Conservation (phyloP, 2,113 vertebrate species). For the Calonectris borealis region DNA sequence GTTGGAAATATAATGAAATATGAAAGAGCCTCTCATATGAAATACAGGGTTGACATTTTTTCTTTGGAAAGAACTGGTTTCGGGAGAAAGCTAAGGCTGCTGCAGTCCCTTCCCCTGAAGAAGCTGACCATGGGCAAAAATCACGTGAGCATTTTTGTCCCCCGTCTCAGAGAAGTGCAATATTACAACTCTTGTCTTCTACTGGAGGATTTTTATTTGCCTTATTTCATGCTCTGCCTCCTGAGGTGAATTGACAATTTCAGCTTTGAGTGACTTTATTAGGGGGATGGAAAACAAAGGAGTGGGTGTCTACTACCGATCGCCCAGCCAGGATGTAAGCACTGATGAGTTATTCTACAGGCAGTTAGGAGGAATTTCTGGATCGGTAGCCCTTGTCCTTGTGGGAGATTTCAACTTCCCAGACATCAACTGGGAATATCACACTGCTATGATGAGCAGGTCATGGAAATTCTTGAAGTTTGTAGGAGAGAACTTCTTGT, state of each 20-base stretch:
- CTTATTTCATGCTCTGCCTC: background rate
- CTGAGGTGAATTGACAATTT: background rate
- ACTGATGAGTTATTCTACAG: too few species aligned
- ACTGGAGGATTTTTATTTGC: background rate
- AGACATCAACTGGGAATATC: too few species aligned
- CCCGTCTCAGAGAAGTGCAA: background rate
- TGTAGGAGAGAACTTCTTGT: too few species aligned
- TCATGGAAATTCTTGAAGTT: too few species aligned
- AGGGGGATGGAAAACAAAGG: too few species aligned
- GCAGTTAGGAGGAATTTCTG: too few species aligned
- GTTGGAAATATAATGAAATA: background rate
- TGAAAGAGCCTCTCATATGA: background rate
- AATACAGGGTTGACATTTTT: background rate
- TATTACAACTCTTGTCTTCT: background rate
- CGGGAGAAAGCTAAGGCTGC: background rate
- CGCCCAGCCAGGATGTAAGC: too few species aligned
- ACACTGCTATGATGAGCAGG: too few species aligned
- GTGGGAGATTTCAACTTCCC: too few species aligned
- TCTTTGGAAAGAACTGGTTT: background rate
- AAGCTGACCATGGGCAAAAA: background rate
- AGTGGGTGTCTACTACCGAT: too few species aligned
- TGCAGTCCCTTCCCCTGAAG: background rate
- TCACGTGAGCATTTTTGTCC: background rate
- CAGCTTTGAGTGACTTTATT: background rate
- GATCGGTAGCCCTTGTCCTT: too few species aligned